Conservation (phyloP, 30 jellyfish, hydroid and myxozoan genomes). For the Chrysaora quinquecirrha region DNA sequence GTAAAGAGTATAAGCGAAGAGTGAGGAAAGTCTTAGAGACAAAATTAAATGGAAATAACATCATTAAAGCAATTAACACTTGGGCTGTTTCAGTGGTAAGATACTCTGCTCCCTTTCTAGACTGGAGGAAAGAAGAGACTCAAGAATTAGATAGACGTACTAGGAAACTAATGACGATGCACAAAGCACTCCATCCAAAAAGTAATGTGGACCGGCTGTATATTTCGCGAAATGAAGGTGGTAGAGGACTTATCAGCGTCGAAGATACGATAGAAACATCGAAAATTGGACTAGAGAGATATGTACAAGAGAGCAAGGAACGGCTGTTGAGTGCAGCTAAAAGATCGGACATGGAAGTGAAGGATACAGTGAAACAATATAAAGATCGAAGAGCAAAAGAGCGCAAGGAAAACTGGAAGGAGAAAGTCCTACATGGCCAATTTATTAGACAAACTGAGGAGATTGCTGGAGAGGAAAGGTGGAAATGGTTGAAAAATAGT, state of each 20-base stretch:
- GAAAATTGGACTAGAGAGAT: too few species aligned
- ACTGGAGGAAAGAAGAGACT: conserved; percentile 1
- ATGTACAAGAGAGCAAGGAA: too few species aligned
- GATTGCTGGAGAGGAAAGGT: neutral
- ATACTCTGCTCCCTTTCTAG: conserved; percentile 4
- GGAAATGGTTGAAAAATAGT: neutral
- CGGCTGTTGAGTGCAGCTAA: too few species aligned
- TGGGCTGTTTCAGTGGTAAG: conserved; percentile 24
- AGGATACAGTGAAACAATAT: too few species aligned
- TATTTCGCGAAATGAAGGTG: neutral
- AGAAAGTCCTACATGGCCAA: neutral
- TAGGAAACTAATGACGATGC: conserved; percentile 4
- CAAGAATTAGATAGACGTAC: conserved; percentile 10
- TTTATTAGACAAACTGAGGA: neutral
- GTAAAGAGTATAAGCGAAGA: neutral
- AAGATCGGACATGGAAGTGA: too few species aligned
- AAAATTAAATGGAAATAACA: conserved; percentile 9
- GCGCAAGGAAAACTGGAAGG: neutral
- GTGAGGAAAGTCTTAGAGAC: conserved; percentile 6
- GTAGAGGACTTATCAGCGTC: neutral
- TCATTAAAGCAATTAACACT: conserved; percentile 19
- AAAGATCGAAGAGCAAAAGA: neutral
- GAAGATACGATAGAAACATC: too few species aligned
- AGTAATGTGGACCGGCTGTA: neutral
- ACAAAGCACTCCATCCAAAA: neutral